Evolutionary conservation across 2,113 vertebrate genomes (phyloP), one percentile per base, ranked within the genome.

Genomic region (Chinchilla lanigera): DNA sequence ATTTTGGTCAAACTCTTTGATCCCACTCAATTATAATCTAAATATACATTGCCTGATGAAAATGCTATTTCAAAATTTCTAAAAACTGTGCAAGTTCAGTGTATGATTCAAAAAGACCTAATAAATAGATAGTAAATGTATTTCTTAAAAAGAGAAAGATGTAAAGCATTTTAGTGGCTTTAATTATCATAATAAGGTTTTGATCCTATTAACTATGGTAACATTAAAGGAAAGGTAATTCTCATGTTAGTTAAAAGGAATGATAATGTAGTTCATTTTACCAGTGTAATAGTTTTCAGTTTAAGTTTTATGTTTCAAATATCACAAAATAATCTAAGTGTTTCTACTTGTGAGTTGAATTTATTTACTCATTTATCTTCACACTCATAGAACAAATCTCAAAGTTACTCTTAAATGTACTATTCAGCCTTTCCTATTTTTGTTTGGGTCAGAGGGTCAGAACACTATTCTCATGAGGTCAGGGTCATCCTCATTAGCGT

Each of bases 401-500:
- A 93, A 87, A 84, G 71, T 96, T 95, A 80, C 83, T 93, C 67
- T 94, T 67, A 84, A 94, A 92, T 63, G 47, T 84, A 93, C 89
- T 93, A 20, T 20, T 86, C 67, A 69, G 65, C 95, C 52, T 97
- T 93, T 84, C 69, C 61, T 92, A 63, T 91, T 95, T 89, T 86
- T 19, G 0, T 77, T 93, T 61, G 60, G 89, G 56, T 87, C 78
- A 92, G 33, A 19, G 67, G 78, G 83, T 96, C 89, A 95, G 80
- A 86, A 35, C n/a, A 73, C 93, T 84, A 26, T 86, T 95, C 83
- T 84, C 67, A 2, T 6, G 67, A 75, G 96, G 89, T 97, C 95
- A 95, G 92, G 96, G 95, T 97, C 92, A 89, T 60, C 86, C 96
- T 97, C 97, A 96, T 98, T 98, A 97, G 80, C 0, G 41, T 88